These are phyloP conservation scores for Stomatorhinus ivindoensis DNA, from an alignment of 2,113 vertebrate species.

Conservation along the genomic window DNA sequence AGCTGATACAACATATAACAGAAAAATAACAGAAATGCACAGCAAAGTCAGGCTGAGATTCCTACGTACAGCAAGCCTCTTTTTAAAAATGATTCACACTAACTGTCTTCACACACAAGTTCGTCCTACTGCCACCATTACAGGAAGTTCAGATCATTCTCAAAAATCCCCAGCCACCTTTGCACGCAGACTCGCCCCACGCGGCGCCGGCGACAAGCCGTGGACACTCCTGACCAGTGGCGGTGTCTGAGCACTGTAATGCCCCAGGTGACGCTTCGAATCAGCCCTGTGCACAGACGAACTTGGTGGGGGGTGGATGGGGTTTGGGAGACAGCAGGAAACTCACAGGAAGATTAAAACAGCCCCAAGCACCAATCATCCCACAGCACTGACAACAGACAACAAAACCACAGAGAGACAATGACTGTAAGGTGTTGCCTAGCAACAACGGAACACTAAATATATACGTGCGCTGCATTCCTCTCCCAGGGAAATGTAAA, in stretches of 20 bases:
- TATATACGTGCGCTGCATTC: slow-evolving; percentile 18
- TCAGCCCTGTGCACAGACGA: background rate
- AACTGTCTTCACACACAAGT: background rate
- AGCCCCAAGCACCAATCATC: background rate
- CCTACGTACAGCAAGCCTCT: too few relatives aligned
- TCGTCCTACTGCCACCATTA: background rate
- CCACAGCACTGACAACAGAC: slow-evolving; percentile 24
- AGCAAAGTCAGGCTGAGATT: background rate
- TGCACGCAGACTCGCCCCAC: background rate
- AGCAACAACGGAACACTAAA: slow-evolving; percentile 43
- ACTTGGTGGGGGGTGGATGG: background rate
- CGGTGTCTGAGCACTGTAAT: background rate
- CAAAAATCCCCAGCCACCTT: background rate
- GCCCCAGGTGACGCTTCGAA: background rate
- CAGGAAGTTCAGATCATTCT: background rate
- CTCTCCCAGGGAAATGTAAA: slow-evolving; percentile 12
- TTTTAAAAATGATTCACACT: background rate
- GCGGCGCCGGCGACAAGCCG: background rate
- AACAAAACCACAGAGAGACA: slow-evolving; percentile 38
- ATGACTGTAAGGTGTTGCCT: slow-evolving; percentile 38
- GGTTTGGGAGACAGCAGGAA: background rate
- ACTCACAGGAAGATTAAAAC: background rate
- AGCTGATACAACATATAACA: background rate
- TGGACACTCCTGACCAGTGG: background rate
- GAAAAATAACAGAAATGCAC: background rate